A percentile compares a stretch with the other conserved stretches of the same genome.
Evolutionary conservation across 2,797 vertebrate genomes (phyloP).

Genomic region (Pelodytes ibericus): DNA sequence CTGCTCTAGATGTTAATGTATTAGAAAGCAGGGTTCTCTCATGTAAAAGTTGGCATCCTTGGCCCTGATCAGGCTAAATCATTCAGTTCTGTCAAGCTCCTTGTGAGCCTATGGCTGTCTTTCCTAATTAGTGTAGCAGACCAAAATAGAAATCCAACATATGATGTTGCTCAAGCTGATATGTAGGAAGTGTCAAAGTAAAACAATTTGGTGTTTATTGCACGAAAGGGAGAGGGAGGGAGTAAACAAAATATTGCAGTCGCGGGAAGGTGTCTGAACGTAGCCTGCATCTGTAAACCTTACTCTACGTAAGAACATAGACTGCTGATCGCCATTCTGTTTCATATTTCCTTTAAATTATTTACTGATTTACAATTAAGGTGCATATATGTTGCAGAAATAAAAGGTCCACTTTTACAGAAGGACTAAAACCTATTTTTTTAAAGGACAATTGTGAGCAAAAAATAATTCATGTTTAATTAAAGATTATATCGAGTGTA

Average conservation of each 20-base stretch:
- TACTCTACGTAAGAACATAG: neutral
- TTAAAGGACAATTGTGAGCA: too few species aligned
- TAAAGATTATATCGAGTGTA: too few species aligned
- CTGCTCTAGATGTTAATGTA: too few species aligned
- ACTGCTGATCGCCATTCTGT: neutral
- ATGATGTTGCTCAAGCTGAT: slow-evolving; percentile 58
- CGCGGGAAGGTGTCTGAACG: neutral
- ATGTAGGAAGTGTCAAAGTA: slow-evolving; percentile 41
- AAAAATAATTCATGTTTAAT: too few species aligned
- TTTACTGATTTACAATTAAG: too few species aligned
- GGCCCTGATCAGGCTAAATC: slow-evolving; percentile 13
- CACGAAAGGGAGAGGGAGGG: slow-evolving; percentile 8
- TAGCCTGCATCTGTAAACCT: neutral
- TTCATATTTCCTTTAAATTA: neutral
- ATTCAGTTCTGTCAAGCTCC: slow-evolving; percentile 14
- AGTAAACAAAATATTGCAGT: slow-evolving; percentile 2
- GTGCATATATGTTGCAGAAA: too few species aligned
- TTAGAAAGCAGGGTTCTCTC: neutral
- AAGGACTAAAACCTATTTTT: too few species aligned
- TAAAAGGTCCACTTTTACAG: too few species aligned
- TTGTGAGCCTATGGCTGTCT: slow-evolving; percentile 38
- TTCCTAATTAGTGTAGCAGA: slow-evolving; percentile 56
- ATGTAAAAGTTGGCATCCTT: neutral
- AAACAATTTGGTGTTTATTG: slow-evolving; percentile 63
- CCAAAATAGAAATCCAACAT: slow-evolving; percentile 65